Evolutionary conservation across 2,888 invertebrate species (phyloP).

Genomic region (Toxonevra muliebris): DNA sequence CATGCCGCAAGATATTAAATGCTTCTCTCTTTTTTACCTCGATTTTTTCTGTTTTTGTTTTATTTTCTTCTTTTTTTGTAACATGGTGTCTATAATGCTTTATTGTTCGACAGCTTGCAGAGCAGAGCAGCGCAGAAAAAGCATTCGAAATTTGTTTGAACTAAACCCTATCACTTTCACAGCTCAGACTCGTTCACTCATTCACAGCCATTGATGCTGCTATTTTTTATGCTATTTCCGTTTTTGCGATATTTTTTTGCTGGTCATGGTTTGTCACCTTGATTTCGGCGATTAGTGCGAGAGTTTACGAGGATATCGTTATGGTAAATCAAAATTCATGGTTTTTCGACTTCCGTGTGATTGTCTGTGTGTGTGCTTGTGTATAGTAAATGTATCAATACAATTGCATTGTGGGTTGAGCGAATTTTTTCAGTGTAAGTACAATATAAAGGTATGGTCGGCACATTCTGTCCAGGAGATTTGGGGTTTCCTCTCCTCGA

Average conservation of each 20-base stretch:
- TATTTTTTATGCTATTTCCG: conserved; percentile 24
- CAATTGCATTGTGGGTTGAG: conserved; percentile 6
- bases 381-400: conserved; percentile 31
- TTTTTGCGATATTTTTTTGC: conserved; percentile 20
- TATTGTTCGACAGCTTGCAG: conserved; percentile 43
- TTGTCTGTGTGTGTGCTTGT: background rate
- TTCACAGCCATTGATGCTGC: conserved; percentile 5
- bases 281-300: conserved; percentile 16
- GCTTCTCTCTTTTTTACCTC: conserved; percentile 22
- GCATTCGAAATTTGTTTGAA: too few relatives aligned
- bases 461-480: too few relatives aligned
- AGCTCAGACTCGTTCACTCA: background rate
- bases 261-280: conserved; percentile 31
- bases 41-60: conserved; percentile 5
- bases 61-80: conserved; percentile 15
- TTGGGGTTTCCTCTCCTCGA: background rate
- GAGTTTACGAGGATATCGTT: conserved; percentile 23
- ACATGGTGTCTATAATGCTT: conserved; percentile 42
- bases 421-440: conserved; percentile 57
- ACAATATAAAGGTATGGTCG: too few relatives aligned
- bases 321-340: conserved; percentile 61
- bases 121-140: background rate
- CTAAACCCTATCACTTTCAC: too few relatives aligned
- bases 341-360: conserved; percentile 47
- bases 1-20: conserved; percentile 46